Base-by-base conservation (phyloP, 30 jellyfish, hydroid and myxozoan species). In the Turritopsis dohrnii region DNA sequence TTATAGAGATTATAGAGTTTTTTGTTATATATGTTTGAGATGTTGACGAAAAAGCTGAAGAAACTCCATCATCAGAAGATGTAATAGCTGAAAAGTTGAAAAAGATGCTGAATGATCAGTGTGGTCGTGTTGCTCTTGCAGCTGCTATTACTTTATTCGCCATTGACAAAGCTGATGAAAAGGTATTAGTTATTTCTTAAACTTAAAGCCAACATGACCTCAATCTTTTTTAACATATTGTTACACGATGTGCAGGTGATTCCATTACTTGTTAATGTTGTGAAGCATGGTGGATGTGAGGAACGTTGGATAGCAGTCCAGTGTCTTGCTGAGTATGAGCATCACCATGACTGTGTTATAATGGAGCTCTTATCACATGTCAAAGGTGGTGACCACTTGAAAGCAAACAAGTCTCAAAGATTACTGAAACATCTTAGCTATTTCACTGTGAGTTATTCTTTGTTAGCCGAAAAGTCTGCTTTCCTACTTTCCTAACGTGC, bases 231-330 rank as follows among this genome's bases (percentile, higher is more conserved):
- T 20, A 23, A 23, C 18, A 23, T 24, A 18, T 23, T 52, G 52
- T 7, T 22, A 74, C 18, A 22, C 16, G 25, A 74, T 79, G 27
- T 53, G 53, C 21, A 20, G 25, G 24, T 79, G 41, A 21, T 8
- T 20, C 28, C 7, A 21, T 25, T n/a, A 13, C 66, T 74, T 74
- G 20, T 28, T 75, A 8, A 0, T 75, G 17, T 75, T 21, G 60
- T 88, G 19, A 52, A 71, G 13, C 60, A 80, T 84, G 97, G 97
- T 23, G 96, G 90, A 1, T 74, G 95, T 5, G 88, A 89, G 18
- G 97, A 92, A 77, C 80, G 80, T 65, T 92, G 97, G 97, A 89
- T 95, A 41, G 96, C 97, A n/a, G 95, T 93, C 0, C 97, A 92
- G 84, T 92, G 97, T 71, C 83, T 92, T 24, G 96, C 97, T 9